phyloP scores from a whole-genome alignment of 2,113 vertebrate species.

The Melanocharis versteri region DNA sequence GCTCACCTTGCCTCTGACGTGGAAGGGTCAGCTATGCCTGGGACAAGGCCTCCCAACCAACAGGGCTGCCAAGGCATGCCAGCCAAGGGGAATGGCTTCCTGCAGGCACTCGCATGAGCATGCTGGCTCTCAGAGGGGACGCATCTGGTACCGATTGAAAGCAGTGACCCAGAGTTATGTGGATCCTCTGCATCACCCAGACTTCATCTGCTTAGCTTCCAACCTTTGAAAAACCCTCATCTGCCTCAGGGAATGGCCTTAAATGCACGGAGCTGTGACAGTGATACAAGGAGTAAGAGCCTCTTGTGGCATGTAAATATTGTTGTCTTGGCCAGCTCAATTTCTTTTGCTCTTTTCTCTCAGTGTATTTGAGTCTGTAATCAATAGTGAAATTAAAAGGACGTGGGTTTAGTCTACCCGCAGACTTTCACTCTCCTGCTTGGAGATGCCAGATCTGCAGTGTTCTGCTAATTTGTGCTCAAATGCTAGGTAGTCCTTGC shows the following conservation, averaged over 20 bases:
- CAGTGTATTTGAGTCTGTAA: neutral
- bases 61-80: neutral
- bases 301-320: neutral
- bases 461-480: neutral
- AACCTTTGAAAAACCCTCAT: neutral
- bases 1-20: neutral
- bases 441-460: neutral
- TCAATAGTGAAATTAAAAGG: slow-evolving; percentile 28
- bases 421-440: neutral
- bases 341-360: slow-evolving; percentile 13
- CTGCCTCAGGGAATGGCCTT: neutral
- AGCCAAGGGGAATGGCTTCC: neutral
- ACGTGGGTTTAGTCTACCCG: neutral
- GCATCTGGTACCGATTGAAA: neutral
- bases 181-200: neutral
- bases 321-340: neutral
- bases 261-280: neutral
- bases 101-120: neutral
- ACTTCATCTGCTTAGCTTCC: neutral
- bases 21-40: neutral
- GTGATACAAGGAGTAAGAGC: neutral
- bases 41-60: neutral
- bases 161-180: neutral
- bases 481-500: neutral
- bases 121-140: neutral